A percentile compares a stretch with the other conserved stretches of the same genome.
These are phyloP conservation scores for Hypotaenidia okinawae DNA, from an alignment of 2,797 vertebrate genomes.

Conservation along the genomic window DNA sequence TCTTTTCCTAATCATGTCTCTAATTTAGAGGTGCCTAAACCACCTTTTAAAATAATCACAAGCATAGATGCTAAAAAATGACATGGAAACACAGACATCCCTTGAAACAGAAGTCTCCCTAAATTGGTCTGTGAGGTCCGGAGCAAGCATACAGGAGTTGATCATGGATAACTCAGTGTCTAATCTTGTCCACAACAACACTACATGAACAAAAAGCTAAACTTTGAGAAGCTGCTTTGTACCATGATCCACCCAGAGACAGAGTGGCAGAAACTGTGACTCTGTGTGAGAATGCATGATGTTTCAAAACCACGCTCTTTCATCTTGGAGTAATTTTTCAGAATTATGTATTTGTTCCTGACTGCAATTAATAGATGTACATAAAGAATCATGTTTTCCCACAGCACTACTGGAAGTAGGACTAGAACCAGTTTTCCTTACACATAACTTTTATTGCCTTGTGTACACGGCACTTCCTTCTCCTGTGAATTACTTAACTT, in stretches of 20 bases:
- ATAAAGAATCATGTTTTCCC: neutral
- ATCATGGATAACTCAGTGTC: neutral
- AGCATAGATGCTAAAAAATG: neutral
- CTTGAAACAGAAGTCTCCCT: neutral
- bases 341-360: neutral
- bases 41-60: neutral
- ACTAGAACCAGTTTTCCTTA: neutral
- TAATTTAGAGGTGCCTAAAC: neutral
- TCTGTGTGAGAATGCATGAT: neutral
- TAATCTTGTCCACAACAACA: neutral
- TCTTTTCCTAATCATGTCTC: neutral
- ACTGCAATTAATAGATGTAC: neutral
- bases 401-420: neutral
- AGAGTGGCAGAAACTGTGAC: neutral
- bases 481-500: neutral
- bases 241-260: neutral
- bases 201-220: neutral
- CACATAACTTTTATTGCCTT: neutral
- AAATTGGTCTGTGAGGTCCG: neutral
- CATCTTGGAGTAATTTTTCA: neutral
- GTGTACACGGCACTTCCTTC: fast-evolving
- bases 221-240: neutral
- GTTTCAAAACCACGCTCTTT: neutral
- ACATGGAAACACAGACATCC: neutral
- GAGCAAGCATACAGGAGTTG: neutral